phyloP scores from a whole-genome alignment of 2,113 vertebrate species.

The Burhinus oedicnemus region DNA sequence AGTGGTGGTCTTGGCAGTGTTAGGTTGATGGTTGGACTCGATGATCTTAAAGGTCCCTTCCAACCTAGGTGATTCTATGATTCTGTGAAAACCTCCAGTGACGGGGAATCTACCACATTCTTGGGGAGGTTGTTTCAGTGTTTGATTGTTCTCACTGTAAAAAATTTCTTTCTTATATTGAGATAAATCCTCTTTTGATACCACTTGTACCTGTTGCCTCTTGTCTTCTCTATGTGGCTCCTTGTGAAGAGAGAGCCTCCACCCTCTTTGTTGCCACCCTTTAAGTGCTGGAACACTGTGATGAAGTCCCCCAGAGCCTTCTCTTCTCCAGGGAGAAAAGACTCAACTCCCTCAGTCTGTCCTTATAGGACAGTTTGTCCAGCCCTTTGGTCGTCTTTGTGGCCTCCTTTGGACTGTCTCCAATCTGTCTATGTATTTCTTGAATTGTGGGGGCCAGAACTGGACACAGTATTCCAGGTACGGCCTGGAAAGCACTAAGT shows the following conservation, averaged over 20 bases:
- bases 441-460: not conserved
- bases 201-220: not conserved
- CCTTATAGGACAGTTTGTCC: not conserved
- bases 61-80: no score
- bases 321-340: not conserved
- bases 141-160: not conserved
- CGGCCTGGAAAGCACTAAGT: accelerated
- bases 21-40: no score
- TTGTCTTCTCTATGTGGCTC: not conserved
- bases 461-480: accelerated
- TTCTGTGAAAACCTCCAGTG: not conserved
- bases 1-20: no score
- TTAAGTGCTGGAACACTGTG: not conserved
- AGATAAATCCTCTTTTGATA: not conserved
- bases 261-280: not conserved
- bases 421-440: not conserved
- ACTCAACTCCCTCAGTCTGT: not conserved
- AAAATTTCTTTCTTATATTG: not conserved
- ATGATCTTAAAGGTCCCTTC: no score
- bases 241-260: not conserved
- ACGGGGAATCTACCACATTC: not conserved
- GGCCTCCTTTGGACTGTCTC: not conserved
- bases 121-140: not conserved
- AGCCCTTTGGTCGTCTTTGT: not conserved
- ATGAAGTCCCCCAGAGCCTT: not conserved